Evolutionary conservation across 1,140 invertebrate species (phyloP).

Genomic region (Tetraneura akinire): DNA sequence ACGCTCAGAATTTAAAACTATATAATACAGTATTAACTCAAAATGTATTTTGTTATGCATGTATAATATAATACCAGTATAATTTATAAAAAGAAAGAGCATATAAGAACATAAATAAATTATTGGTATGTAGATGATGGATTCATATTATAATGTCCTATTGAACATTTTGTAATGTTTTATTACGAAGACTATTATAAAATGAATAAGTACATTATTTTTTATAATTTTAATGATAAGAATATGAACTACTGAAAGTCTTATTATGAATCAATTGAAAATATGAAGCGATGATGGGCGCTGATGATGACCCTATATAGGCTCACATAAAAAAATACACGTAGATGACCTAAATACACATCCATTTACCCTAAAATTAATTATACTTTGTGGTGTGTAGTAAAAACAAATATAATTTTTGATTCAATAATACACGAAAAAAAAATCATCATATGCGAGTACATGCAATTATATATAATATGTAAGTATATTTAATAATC

Average conservation of each 20-base stretch:
- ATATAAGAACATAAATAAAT: too few species aligned
- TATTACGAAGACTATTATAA: too few species aligned
- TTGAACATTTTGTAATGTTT: too few species aligned
- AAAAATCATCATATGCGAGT: too few species aligned
- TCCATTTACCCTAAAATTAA: not conserved
- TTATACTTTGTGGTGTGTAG: not conserved
- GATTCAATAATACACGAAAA: too few species aligned
- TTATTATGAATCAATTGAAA: constrained; percentile 28
- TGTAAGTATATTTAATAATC: not conserved
- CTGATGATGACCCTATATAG: constrained; percentile 24
- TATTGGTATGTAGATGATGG: too few species aligned
- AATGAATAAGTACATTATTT: not conserved
- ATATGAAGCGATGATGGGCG: not conserved
- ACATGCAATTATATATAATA: not conserved
- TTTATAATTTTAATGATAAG: not conserved
- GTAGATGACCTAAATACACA: constrained; percentile 24
- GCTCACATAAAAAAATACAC: constrained; percentile 15
- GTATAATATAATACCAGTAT: too few species aligned
- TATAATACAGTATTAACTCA: too few species aligned
- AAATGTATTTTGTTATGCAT: too few species aligned
- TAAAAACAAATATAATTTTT: not conserved
- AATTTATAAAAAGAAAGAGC: too few species aligned
- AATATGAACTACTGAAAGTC: constrained; percentile 6
- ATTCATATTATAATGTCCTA: too few species aligned
- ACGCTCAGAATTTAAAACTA: too few species aligned